A percentile compares a stretch with the other conserved stretches of the same genome.
Evolutionary conservation across 1,140 invertebrate species (phyloP).

Genomic region (Drosophila saltans): DNA sequence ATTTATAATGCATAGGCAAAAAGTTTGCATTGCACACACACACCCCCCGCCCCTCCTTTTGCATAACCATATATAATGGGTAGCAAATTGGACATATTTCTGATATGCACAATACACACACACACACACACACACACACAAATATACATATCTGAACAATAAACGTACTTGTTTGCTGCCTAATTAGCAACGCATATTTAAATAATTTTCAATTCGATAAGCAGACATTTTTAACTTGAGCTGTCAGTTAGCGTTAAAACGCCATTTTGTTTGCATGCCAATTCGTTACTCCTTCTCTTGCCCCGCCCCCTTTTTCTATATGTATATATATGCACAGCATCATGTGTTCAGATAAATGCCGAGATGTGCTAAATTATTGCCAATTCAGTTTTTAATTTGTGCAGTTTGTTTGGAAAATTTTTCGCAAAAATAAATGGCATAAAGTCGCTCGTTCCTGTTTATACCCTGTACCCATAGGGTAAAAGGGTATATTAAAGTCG

Average conservation of each 20-base stretch:
- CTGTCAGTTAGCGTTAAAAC: conserved; percentile 79
- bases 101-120: not conserved
- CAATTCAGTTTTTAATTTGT: conserved; percentile 79
- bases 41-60: too few species aligned
- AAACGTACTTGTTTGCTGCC: conserved; percentile 71
- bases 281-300: conserved; percentile 5
- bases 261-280: conserved; percentile 75
- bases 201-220: conserved; percentile 82
- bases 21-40: too few species aligned
- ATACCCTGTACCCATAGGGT: too few species aligned
- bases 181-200: conserved; percentile 82
- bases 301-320: too few species aligned
- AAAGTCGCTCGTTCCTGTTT: conserved; percentile 41
- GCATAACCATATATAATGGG: not conserved
- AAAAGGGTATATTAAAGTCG: too few species aligned
- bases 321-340: not conserved
- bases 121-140: too few species aligned
- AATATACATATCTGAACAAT: conserved; percentile 15
- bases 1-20: not conserved
- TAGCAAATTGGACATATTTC: conserved; percentile 6
- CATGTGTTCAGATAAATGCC: conserved; percentile 52
- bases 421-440: conserved; percentile 73
- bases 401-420: conserved; percentile 62
- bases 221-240: conserved; percentile 82
- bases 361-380: conserved; percentile 79